These are phyloP conservation scores for Drosophila quasianomalipes DNA, from an alignment of 2,888 invertebrate genomes.

Conservation along the genomic window DNA sequence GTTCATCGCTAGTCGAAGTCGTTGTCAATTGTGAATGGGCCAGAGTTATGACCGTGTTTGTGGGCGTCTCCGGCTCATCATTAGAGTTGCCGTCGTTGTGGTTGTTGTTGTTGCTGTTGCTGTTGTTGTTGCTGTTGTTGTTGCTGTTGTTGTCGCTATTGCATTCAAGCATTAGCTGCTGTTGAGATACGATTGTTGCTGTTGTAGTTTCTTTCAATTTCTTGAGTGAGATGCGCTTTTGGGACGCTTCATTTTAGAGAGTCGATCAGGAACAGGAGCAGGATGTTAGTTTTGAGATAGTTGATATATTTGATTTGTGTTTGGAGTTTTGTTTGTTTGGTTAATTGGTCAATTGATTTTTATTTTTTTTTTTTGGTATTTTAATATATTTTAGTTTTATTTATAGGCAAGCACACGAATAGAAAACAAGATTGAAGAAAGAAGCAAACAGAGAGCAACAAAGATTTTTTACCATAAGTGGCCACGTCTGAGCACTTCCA, in stretches of 20 bases:
- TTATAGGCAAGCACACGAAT: constrained; percentile 59
- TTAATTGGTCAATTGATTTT: constrained; percentile 31
- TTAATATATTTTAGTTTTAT: constrained; percentile 13
- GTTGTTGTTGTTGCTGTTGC: constrained; percentile 39
- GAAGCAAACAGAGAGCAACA: constrained; percentile 80
- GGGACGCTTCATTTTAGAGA: constrained; percentile 71
- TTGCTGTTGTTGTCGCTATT: constrained; percentile 47
- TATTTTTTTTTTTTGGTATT: constrained; percentile 17
- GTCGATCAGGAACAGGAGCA: constrained; percentile 63
- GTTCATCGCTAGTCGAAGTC: constrained; percentile 66
- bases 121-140: constrained; percentile 14
- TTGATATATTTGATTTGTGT: constrained; percentile 5
- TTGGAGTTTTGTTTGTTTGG: constrained; percentile 37
- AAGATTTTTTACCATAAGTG: constrained; percentile 80
- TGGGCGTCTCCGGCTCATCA: constrained; percentile 51
- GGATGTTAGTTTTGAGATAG: constrained; percentile 37
- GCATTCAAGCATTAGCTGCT: constrained; percentile 76
- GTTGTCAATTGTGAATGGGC: constrained; percentile 43
- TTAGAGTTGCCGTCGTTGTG: constrained; percentile 36
- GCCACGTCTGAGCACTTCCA: constrained; percentile 64
- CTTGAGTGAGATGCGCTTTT: constrained; percentile 83
- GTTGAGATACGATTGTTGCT: constrained; percentile 82
- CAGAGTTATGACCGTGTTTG: constrained; percentile 38
- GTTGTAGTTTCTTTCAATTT: constrained; percentile 77
- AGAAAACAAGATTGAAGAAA: constrained; percentile 72